Conservation (phyloP, 92 coral and sea anemone genomes). For the Parazoanthus darwini region DNA sequence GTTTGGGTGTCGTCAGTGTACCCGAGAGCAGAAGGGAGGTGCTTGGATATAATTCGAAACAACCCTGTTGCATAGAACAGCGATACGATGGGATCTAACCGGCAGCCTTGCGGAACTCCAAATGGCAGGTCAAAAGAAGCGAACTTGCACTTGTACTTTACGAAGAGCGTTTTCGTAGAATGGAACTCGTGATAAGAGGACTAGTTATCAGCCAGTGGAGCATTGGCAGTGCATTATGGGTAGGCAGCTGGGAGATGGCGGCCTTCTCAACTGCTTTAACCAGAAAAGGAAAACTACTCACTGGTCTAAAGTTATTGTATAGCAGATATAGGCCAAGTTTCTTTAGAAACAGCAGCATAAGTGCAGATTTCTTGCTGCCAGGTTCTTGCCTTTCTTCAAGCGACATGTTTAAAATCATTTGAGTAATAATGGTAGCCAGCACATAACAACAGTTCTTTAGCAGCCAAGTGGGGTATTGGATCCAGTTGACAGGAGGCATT, state of each 20-base stretch:
- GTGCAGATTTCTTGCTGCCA: conserved; percentile 45
- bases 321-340: conserved; percentile 49
- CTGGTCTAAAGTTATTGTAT: conserved; percentile 27
- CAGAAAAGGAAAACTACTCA: conserved; percentile 46
- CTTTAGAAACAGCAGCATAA: conserved; percentile 47
- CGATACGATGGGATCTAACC: too few species aligned
- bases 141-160: not conserved
- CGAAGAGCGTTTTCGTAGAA: not conserved
- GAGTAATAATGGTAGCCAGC: conserved; percentile 47
- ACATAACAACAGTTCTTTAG: conserved; percentile 40
- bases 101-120: too few species aligned
- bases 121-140: too few species aligned
- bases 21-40: too few species aligned
- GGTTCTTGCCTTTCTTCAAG: conserved; percentile 41
- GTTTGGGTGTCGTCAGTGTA: too few species aligned
- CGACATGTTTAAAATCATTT: conserved; percentile 48
- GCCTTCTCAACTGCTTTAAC: conserved; percentile 38
- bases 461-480: conserved; percentile 53
- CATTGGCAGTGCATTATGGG: conserved; percentile 29
- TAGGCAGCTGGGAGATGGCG: not conserved
- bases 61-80: too few species aligned
- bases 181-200: not conserved
- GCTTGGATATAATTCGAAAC: too few species aligned
- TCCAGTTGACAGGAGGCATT: conserved; percentile 55
- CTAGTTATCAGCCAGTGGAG: conserved; percentile 50